phyloP scores from a whole-genome alignment of 2,888 invertebrate species.

The Galerucella pusilla region DNA sequence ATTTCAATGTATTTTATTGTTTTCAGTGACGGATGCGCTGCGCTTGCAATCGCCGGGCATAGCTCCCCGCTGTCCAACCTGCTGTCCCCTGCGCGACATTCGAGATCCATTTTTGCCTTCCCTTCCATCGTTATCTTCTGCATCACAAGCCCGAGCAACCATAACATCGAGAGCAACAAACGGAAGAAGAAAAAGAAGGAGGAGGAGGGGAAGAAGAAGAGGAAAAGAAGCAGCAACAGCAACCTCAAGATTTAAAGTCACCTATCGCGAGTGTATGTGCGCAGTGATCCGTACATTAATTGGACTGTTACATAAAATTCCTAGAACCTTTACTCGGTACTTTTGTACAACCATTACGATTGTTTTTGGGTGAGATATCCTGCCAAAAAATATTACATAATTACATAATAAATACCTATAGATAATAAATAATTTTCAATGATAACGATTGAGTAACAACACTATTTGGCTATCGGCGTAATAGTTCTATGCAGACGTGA shows the following conservation, averaged over 20 bases:
- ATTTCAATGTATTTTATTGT: not conserved
- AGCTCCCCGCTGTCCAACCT: slow-evolving; percentile 51
- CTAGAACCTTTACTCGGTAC: slow-evolving; percentile 63
- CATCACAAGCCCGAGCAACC: slow-evolving; percentile 42
- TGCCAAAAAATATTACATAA: slow-evolving; percentile 64
- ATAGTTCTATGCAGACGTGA: slow-evolving; percentile 4
- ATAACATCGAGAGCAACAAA: slow-evolving; percentile 38
- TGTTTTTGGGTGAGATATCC: slow-evolving; percentile 67
- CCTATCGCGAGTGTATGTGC: slow-evolving; percentile 59
- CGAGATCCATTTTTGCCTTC: slow-evolving; percentile 41
- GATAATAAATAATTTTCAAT: slow-evolving; percentile 57
- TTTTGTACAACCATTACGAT: slow-evolving; percentile 63
- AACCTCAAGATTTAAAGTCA: slow-evolving; percentile 3
- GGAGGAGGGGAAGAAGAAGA: slow-evolving; percentile 15
- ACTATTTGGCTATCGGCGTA: slow-evolving; percentile 29
- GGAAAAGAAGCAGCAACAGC: slow-evolving; percentile 13
- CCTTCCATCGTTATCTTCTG: slow-evolving; percentile 48
- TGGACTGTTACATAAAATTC: slow-evolving; percentile 65
- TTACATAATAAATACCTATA: slow-evolving; percentile 57
- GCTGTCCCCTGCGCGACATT: slow-evolving; percentile 51
- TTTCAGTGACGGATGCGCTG: slow-evolving; percentile 73
- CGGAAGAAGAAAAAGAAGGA: slow-evolving; percentile 22
- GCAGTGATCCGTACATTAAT: slow-evolving; percentile 65
- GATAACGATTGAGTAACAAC: slow-evolving; percentile 52
- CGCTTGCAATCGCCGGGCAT: slow-evolving; percentile 66